phyloP scores from a whole-genome alignment of 2,113 vertebrate genomes.

The Maccullochella peelii region DNA sequence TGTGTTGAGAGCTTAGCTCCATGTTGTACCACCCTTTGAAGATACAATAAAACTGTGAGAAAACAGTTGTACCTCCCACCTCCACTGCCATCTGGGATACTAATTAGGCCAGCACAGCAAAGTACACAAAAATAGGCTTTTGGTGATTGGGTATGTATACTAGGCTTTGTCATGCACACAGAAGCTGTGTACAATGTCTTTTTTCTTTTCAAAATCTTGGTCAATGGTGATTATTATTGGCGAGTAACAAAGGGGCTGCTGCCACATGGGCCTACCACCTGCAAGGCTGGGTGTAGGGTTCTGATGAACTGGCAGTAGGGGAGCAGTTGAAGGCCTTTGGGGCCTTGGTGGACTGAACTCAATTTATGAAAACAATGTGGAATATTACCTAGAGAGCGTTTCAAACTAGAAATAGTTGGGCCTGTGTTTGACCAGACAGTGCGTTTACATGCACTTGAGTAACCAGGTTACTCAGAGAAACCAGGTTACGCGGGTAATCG shows the following conservation, averaged over 20 bases:
- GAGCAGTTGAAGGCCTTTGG: not conserved
- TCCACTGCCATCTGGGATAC: slow-evolving; percentile 61
- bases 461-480: too few species aligned
- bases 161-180: slow-evolving; percentile 15
- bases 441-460: not conserved
- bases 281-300: not conserved
- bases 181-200: slow-evolving; percentile 26
- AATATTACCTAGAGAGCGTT: not conserved
- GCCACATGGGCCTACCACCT: not conserved
- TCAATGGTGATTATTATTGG: not conserved
- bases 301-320: not conserved
- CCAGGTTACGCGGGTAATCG: not conserved
- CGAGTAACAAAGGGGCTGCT: not conserved
- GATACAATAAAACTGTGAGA: slow-evolving; percentile 75
- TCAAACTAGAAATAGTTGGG: too few species aligned
- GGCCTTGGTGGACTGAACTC: not conserved
- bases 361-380: not conserved
- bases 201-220: slow-evolving; percentile 10
- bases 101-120: slow-evolving; percentile 76
- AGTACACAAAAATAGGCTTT: slow-evolving; percentile 42
- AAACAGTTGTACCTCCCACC: slow-evolving; percentile 65
- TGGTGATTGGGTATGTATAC: slow-evolving; percentile 29
- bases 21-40: slow-evolving; percentile 70
- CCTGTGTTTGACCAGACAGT: not conserved
- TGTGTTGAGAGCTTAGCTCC: slow-evolving; percentile 26